Evolutionary conservation across 2,888 invertebrate species (phyloP).

Genomic region (Eurois occulta): DNA sequence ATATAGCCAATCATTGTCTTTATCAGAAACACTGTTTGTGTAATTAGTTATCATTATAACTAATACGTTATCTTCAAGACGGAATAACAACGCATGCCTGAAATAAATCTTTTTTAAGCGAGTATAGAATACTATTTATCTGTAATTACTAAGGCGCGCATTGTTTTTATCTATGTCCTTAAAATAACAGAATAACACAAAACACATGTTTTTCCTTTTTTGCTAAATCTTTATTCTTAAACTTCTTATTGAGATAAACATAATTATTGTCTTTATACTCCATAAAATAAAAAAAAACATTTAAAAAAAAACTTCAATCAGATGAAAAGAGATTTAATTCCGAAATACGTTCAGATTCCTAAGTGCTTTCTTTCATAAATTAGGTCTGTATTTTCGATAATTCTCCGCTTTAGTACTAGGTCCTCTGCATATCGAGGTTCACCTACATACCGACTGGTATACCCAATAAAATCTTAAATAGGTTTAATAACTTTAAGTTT

Average conservation of each 20-base stretch:
- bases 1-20: constrained; percentile 11
- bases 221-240: too few species aligned
- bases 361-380: not conserved
- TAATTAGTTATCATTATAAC: not conserved
- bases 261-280: too few species aligned
- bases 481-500: not conserved
- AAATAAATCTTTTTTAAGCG: not conserved
- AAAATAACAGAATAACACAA: not conserved
- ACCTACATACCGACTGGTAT: not conserved
- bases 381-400: not conserved
- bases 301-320: too few species aligned
- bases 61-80: constrained; percentile 3
- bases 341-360: too few species aligned
- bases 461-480: not conserved
- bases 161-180: not conserved
- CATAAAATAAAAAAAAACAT: too few species aligned
- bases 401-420: not conserved
- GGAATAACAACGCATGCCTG: not conserved
- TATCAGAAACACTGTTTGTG: constrained; percentile 29
- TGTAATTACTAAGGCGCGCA: not conserved
- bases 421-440: not conserved
- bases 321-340: not conserved
- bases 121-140: not conserved
- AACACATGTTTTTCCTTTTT: not conserved
- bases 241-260: too few species aligned